Conservation (phyloP, 2,113 vertebrate genomes). For the Leucopsar rothschildi region DNA sequence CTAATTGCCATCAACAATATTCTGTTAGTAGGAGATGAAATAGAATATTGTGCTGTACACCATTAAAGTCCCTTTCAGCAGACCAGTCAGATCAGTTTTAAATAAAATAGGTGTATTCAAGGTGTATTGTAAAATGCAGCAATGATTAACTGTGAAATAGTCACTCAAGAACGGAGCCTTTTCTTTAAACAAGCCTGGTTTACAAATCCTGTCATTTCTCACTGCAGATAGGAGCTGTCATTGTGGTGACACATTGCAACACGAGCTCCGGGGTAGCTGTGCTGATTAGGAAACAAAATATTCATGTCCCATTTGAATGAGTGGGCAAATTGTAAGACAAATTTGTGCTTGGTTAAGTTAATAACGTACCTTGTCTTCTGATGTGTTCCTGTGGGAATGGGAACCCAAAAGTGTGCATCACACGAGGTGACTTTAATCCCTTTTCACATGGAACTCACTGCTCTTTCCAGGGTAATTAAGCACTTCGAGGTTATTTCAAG, state of each 20-base stretch:
- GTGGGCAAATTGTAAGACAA: neutral
- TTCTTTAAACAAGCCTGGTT: neutral
- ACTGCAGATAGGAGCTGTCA: neutral
- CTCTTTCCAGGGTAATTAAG: neutral
- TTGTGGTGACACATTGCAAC: neutral
- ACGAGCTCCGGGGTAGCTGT: neutral
- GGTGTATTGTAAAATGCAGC: neutral
- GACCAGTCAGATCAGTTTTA: neutral
- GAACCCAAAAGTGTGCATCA: neutral
- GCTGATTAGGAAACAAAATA: constrained; percentile 21
- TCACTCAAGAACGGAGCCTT: neutral
- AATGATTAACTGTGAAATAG: neutral
- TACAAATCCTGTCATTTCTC: neutral
- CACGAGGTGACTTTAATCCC: neutral
- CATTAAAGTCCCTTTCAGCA: neutral
- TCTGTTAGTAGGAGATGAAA: neutral
- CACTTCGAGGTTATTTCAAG: neutral
- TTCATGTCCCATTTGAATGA: neutral
- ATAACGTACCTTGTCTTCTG: neutral
- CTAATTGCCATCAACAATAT: neutral
- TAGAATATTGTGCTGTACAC: neutral
- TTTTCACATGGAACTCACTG: neutral
- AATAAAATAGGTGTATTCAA: neutral
- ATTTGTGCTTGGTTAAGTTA: neutral
- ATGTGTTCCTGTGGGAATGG: neutral